A percentile compares a stretch with the other conserved stretches of the same genome.
Conservation (phyloP, 2,888 invertebrate genomes). For the Eudemis profundana region DNA sequence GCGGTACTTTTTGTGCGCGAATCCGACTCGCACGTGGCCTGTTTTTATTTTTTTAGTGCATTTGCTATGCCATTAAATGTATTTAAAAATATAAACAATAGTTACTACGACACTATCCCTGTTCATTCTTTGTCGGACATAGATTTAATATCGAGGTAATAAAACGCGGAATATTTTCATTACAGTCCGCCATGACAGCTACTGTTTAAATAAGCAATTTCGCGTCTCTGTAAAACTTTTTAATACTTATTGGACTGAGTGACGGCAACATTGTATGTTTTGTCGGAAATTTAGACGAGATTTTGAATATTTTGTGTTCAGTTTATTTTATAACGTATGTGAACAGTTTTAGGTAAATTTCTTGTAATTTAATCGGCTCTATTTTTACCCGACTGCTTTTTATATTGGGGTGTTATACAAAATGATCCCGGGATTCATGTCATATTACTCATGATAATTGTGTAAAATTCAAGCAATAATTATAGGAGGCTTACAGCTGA, state of each 20-base stretch:
- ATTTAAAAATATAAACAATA: too few relatives aligned
- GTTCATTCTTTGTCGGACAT: conserved; percentile 64
- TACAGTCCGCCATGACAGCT: conserved; percentile 63
- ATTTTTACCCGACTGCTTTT: too few relatives aligned
- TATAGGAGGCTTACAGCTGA: too few relatives aligned
- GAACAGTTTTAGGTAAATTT: not conserved
- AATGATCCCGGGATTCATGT: too few relatives aligned
- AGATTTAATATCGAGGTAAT: conserved; percentile 77
- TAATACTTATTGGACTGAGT: conserved; percentile 55
- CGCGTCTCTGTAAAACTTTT: conserved; percentile 59
- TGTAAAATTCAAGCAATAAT: too few relatives aligned
- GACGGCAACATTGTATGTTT: conserved; percentile 43
- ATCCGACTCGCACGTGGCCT: too few relatives aligned
- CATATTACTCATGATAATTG: too few relatives aligned
- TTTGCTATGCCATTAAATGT: too few relatives aligned
- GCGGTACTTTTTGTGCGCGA: too few relatives aligned
- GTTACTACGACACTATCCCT: conserved; percentile 5
- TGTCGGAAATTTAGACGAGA: conserved; percentile 20
- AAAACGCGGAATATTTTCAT: conserved; percentile 81
- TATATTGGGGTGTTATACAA: too few relatives aligned
- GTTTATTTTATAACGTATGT: not conserved
- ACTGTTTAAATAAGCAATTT: conserved; percentile 61
- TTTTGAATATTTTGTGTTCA: conserved; percentile 26
- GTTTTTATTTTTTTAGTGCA: too few relatives aligned
- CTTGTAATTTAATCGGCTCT: not conserved